Evolutionary conservation across 2,113 vertebrate species (phyloP), one percentile per base, ranked within the genome.

Genomic region (Protobothrops mucrosquamatus): DNA sequence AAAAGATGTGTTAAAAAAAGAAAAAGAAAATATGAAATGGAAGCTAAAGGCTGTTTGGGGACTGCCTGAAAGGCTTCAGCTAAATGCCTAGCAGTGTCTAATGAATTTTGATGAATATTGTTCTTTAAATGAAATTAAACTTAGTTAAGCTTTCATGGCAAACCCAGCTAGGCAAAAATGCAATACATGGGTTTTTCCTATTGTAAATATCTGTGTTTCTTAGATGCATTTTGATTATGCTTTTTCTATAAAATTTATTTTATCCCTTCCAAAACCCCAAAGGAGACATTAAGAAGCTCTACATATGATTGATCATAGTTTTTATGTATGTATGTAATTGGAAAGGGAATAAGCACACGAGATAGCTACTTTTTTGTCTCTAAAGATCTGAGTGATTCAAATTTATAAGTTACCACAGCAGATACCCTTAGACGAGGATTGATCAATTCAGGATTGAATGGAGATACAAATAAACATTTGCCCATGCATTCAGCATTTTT

Each of bases 11-110:
- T 51, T 90, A 74, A 92, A 86, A 90, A 74, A 92, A 86, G 87
- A 85, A 18, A 46, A 92, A 85, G 91, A 89, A 93, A 7, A 23
- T 88, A 89, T 51, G 48, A 64, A 89, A 89, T 86, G 34, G 34
- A 39, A 69, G 24, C 57, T 87, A 89, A 55, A 54, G 26, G 8
- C 56, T 86, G 69, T 8, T 15, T 86, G 55, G 88, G 51, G 88
- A 86, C 57, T 69, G 52, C 15, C 10, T 59, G 52, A 54, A 64
- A 55, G 48, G 26, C 18, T 90, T 92, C 74, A 92, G 26, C 9
- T 59, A 59, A 92, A 90, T 69, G 57, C 39, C 89, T 20, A 10
- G 9, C 22, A 56, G 29, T 34, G 14, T 26, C 74, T 92, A 90
- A 90, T 90, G 57, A 56, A 56, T 87, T 90, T 64, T 89, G 64